phyloP scores from a whole-genome alignment of 2,113 vertebrate species.

The Apodemus speciosus region DNA sequence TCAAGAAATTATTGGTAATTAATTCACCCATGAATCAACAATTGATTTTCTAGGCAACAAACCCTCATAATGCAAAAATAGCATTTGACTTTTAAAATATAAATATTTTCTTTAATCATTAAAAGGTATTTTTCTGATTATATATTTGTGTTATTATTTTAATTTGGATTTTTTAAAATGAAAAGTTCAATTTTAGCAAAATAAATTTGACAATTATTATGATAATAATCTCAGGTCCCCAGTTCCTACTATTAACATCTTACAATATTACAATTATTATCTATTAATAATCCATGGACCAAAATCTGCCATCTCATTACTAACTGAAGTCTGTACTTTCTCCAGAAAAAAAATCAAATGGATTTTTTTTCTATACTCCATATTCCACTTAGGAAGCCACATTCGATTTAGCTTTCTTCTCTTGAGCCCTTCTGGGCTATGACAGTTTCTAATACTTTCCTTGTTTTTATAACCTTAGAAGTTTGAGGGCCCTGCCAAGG shows the following conservation, averaged over 20 bases:
- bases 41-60: slow-evolving; percentile 79
- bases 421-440: neutral
- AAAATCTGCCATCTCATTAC: neutral
- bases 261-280: neutral
- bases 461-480: neutral
- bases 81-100: neutral
- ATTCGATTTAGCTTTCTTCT: neutral
- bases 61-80: slow-evolving; percentile 62
- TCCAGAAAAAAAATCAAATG: neutral
- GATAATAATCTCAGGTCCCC: neutral
- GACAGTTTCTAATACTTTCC: neutral
- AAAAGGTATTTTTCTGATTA: neutral
- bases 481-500: neutral
- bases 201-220: neutral
- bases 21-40: slow-evolving; percentile 73
- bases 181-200: neutral
- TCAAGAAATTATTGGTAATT: slow-evolving; percentile 73
- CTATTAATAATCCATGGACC: neutral
- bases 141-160: neutral
- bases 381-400: neutral
- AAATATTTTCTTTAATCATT: neutral
- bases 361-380: neutral
- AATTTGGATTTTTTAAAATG: neutral
- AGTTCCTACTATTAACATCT: neutral
- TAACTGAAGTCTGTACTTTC: neutral